phyloP scores from a whole-genome alignment of 2,888 invertebrate genomes.

The Aphelenchoides bicaudatus region DNA sequence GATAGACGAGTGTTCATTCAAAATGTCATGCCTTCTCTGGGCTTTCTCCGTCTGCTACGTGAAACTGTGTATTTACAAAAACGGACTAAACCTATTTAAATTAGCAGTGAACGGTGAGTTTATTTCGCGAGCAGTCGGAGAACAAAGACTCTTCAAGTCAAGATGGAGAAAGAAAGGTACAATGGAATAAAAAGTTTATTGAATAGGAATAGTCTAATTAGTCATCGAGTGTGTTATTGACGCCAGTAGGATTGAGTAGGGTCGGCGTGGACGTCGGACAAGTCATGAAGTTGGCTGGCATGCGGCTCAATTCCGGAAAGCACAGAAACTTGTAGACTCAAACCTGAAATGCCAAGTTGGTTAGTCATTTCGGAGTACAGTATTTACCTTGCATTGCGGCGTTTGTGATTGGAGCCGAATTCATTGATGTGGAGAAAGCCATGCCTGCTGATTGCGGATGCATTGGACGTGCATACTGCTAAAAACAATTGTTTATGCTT shows the following conservation, averaged over 20 bases:
- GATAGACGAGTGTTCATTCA: no score
- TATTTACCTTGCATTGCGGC: constrained; percentile 41
- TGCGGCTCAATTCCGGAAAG: constrained; percentile 38
- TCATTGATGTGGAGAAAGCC: constrained; percentile 43
- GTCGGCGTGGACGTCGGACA: constrained; percentile 33
- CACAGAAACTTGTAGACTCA: constrained; percentile 38
- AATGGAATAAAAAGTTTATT: constrained; percentile 17
- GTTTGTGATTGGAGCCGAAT: constrained; percentile 38
- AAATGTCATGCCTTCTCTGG: no score
- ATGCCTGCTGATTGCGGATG: constrained; percentile 25
- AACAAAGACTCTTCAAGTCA: no score
- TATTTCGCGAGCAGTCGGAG: no score
- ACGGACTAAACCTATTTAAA: no score
- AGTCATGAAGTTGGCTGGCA: constrained; percentile 33
- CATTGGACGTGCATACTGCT: constrained; percentile 45
- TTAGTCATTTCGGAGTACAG: constrained; percentile 1
- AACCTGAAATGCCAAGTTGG: constrained; percentile 23
- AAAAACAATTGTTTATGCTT: constrained; percentile 21
- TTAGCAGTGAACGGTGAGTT: no score
- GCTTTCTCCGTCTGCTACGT: no score
- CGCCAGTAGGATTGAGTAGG: constrained; percentile 29
- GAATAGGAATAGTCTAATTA: no score
- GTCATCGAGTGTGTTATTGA: constrained; percentile 16
- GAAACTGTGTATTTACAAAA: no score
- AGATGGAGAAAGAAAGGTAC: constrained; percentile 17